These are phyloP conservation scores for Leptoteleia sp. DNA, from an alignment of 1,140 invertebrate genomes.

Conservation along the genomic window DNA sequence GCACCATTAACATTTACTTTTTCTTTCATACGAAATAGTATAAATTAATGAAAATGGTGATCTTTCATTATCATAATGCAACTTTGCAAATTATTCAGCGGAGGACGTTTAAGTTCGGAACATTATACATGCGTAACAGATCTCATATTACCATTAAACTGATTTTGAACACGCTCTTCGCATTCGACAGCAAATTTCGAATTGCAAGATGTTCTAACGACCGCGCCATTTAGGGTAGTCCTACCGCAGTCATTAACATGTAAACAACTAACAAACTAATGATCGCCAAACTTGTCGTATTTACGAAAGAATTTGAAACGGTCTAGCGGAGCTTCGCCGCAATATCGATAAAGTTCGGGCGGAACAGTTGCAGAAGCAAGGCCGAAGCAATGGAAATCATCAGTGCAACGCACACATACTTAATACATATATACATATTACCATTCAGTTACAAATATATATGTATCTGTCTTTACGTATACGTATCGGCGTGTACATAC, in stretches of 20 bases:
- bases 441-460: too few species aligned
- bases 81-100: constrained; percentile 16
- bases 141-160: constrained; percentile 26
- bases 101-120: constrained; percentile 10
- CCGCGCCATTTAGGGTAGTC: neutral
- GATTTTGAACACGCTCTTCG: constrained; percentile 4
- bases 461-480: too few species aligned
- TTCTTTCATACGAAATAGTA: too few species aligned
- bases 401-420: too few species aligned
- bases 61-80: neutral
- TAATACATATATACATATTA: too few species aligned
- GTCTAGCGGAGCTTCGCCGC: neutral
- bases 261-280: constrained; percentile 18
- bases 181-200: constrained; percentile 11
- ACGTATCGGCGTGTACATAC: too few species aligned
- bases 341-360: constrained; percentile 11
- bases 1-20: too few species aligned
- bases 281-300: constrained; percentile 5
- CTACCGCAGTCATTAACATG: constrained; percentile 7
- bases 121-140: constrained; percentile 15
- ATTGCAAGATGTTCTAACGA: constrained; percentile 1
- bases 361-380: constrained; percentile 5
- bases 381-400: constrained; percentile 2
- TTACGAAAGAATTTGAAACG: constrained; percentile 3
- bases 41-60: neutral